A percentile compares a stretch with the other conserved stretches of the same genome.
Conservation (phyloP, 2,888 invertebrate species). For the Yponomeuta evonymella region DNA sequence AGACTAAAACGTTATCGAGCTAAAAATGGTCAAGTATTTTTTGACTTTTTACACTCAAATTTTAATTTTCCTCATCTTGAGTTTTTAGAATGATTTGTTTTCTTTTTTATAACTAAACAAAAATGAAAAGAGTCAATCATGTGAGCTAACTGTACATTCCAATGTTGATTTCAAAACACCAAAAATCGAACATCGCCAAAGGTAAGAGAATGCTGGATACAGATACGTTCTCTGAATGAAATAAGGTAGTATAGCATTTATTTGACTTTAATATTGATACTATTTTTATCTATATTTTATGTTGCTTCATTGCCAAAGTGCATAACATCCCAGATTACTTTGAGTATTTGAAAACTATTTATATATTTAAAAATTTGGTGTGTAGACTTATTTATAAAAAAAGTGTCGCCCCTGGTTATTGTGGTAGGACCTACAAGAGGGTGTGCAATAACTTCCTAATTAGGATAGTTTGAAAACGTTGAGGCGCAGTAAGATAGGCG, state of each 20-base stretch:
- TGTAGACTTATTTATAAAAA: not conserved
- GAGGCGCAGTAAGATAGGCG: not conserved
- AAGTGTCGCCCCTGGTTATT: not conserved
- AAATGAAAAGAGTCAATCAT: slow-evolving; percentile 28
- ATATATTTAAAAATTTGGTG: not conserved
- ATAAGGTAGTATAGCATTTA: slow-evolving; percentile 77
- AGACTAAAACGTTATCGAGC: slow-evolving; percentile 47
- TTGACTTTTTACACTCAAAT: slow-evolving; percentile 78
- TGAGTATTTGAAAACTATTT: not conserved
- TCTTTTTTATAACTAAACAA: slow-evolving; percentile 30
- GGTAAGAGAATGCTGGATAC: slow-evolving; percentile 66
- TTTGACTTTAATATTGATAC: slow-evolving; percentile 59
- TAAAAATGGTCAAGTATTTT: slow-evolving; percentile 76
- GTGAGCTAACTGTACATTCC: slow-evolving; percentile 67
- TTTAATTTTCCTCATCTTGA: slow-evolving; percentile 45
- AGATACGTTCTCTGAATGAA: slow-evolving; percentile 50
- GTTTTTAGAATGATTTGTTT: slow-evolving; percentile 48
- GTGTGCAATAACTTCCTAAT: not conserved
- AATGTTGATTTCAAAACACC: slow-evolving; percentile 54
- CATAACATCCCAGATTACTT: slow-evolving; percentile 5
- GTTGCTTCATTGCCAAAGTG: slow-evolving; percentile 14
- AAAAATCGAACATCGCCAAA: slow-evolving; percentile 63
- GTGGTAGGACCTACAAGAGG: not conserved
- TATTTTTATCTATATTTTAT: slow-evolving; percentile 8
- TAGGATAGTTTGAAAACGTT: no score